Evolutionary conservation across 2,797 vertebrate genomes (phyloP), one percentile per base, ranked within the genome.

Genomic region (Myotis myotis): DNA sequence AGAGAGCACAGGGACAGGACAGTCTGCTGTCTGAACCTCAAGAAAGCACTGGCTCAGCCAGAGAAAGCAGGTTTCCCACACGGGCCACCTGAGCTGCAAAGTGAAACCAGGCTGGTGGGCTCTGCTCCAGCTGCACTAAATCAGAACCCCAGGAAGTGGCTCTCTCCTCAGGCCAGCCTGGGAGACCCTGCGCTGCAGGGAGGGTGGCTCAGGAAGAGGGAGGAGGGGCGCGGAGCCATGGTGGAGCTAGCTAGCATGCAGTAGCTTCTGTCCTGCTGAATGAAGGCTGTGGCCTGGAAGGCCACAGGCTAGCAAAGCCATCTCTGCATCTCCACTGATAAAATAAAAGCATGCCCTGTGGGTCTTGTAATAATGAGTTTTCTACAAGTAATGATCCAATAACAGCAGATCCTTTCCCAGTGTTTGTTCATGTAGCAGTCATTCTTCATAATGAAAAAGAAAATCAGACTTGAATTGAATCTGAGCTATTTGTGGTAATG

Each of bases 41-140:
- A 72, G 79, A 76, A 44, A 62, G 33, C 36, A 3, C n/a, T 2
- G 25, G 8, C 72, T 83, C n/a, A 10, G 82, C 90, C 93, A 92
- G 74, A 85, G 57, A 68, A 95, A 89, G 84, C 81, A 84, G 53
- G 79, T 47, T 94, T 92, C 53, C 64, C 41, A 66, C 76, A 76
- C 55, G 36, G 55, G 81, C 53, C 76, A 13, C 81, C 87, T 74
- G 15, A 66, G 70, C 41, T 22, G 16, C 64, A 16, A 70, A 47
- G 20, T 28, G 41, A 64, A 90, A 88, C 33, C 74, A 75, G 78
- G 33, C 19, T 68, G 41, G 25, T 49, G 76, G 72, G 44, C 51
- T 78, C 12, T 20, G 36, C 74, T 87, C 72, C 20, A 38, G n/a
- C 4, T n/a, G 55, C 10, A 7, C 49, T 41, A 71, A 88, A 28